These are phyloP conservation scores for Castor canadensis DNA, from an alignment of 2,113 vertebrate genomes.

Conservation along the genomic window DNA sequence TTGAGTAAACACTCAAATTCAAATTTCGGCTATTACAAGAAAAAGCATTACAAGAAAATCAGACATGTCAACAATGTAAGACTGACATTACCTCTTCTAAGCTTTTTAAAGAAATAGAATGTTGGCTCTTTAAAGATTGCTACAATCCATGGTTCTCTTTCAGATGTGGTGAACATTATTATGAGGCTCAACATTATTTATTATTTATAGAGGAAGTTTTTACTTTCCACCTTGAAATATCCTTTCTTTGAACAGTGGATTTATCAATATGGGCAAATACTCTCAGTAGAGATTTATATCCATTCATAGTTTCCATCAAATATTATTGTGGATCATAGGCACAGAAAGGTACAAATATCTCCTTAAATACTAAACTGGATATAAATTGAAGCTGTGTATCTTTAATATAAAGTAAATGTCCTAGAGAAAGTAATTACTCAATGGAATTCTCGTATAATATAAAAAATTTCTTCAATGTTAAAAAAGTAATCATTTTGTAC, in stretches of 20 bases:
- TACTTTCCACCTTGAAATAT: slow-evolving; percentile 28
- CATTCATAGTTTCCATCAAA: not conserved
- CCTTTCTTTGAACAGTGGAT: not conserved
- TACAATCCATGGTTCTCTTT: not conserved
- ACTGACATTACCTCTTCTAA: not conserved
- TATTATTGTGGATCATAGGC: not conserved
- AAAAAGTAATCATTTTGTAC: slow-evolving; percentile 28
- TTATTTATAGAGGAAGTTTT: not conserved
- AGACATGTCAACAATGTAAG: slow-evolving; percentile 31
- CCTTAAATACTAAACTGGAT: slow-evolving; percentile 31
- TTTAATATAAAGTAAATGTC: not conserved
- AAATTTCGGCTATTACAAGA: slow-evolving; percentile 29
- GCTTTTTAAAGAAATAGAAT: not conserved
- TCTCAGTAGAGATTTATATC: not conserved
- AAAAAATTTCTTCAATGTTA: not conserved
- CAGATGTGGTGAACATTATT: not conserved
- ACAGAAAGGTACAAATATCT: not conserved
- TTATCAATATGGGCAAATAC: not conserved
- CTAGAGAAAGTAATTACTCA: slow-evolving; percentile 1
- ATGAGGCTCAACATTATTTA: not conserved
- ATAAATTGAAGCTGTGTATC: not conserved
- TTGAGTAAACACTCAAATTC: not conserved
- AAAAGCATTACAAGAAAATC: slow-evolving; percentile 5
- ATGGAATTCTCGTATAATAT: not conserved
- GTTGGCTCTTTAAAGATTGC: not conserved